Conservation (phyloP, 2,113 vertebrate species). For the Alaudala cheleensis region DNA sequence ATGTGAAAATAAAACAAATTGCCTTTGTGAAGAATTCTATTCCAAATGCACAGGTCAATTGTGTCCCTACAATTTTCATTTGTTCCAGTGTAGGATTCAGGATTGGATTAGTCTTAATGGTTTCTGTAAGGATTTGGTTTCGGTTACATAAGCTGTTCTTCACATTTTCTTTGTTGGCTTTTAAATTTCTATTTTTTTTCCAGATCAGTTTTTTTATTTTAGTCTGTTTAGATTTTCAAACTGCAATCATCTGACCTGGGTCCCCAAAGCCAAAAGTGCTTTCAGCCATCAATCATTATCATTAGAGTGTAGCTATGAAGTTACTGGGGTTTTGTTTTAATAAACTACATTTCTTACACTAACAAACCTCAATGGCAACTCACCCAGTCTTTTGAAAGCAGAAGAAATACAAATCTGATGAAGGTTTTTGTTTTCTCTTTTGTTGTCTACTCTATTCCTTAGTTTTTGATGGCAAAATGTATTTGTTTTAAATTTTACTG, state of each 20-base stretch:
- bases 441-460: neutral
- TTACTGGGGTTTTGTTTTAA: neutral
- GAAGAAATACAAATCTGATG: neutral
- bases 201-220: neutral
- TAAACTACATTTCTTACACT: neutral
- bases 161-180: neutral
- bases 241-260: neutral
- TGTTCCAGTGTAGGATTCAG: neutral
- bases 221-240: neutral
- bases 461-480: neutral
- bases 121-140: neutral
- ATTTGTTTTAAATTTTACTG: neutral
- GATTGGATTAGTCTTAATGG: neutral
- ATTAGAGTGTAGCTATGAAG: neutral
- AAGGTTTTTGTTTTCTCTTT: neutral
- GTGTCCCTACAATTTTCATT: neutral
- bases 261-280: neutral
- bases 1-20: neutral
- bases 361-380: neutral
- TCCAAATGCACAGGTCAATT: neutral
- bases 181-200: neutral
- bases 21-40: neutral
- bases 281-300: neutral
- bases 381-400: neutral
- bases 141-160: neutral